Evolutionary conservation across 30 jellyfish, hydroid and myxozoan species (phyloP).

Genomic region (Nemopilema nomurai): DNA sequence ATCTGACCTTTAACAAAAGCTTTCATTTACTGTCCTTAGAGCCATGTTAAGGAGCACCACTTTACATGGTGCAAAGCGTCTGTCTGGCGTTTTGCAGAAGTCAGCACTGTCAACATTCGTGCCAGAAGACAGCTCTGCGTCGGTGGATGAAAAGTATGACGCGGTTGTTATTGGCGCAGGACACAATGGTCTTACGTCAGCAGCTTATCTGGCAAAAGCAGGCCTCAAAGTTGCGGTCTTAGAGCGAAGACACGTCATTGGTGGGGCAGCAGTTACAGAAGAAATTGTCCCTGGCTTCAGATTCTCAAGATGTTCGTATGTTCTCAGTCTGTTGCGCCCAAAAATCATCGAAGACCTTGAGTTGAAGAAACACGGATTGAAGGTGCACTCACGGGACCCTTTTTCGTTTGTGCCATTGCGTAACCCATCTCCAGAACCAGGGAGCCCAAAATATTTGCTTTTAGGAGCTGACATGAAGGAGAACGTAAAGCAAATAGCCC

Average conservation of each 20-base stretch:
- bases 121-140: background rate
- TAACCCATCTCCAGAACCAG: constrained; percentile 21
- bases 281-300: constrained; percentile 62
- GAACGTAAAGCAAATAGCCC: constrained; percentile 40
- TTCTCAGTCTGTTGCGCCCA: constrained; percentile 53
- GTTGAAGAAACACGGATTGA: constrained; percentile 46
- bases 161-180: constrained; percentile 68
- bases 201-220: constrained; percentile 61
- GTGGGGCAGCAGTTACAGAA: constrained; percentile 76
- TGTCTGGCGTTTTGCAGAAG: background rate
- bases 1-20: too few species aligned
- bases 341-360: constrained; percentile 47
- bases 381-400: constrained; percentile 51
- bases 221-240: constrained; percentile 53
- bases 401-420: constrained; percentile 48
- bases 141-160: constrained; percentile 29
- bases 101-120: background rate
- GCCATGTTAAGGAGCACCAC: background rate
- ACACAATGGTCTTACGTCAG: constrained; percentile 60
- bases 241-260: constrained; percentile 47
- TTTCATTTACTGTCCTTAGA: background rate
- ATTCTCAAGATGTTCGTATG: constrained; percentile 68
- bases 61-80: background rate
- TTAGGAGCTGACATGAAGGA: constrained; percentile 53
- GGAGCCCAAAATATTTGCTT: constrained; percentile 39